Conservation (phyloP, 2,888 invertebrate genomes). For the Melangyna quadrimaculata region DNA sequence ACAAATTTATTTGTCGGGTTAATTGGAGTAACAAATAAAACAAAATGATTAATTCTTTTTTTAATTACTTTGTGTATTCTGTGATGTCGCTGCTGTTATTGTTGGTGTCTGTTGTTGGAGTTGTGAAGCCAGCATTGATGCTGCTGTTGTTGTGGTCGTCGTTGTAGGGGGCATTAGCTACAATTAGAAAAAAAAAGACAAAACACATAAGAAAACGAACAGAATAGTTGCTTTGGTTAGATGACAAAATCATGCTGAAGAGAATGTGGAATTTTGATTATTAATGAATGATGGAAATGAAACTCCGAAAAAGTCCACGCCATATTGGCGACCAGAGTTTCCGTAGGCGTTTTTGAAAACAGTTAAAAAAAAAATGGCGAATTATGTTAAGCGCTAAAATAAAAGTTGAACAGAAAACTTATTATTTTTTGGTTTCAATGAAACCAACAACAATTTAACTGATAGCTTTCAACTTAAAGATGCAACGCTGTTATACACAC, state of each 20-base stretch:
- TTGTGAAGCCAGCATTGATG: constrained; percentile 77
- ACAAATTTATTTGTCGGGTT: constrained; percentile 9
- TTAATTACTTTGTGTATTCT: constrained; percentile 70
- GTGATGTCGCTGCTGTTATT: constrained; percentile 67
- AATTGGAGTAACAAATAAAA: background rate
- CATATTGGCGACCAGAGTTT: too few species aligned
- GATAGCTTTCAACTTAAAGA: too few species aligned
- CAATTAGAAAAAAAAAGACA: constrained; percentile 38
- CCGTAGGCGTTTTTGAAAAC: too few species aligned
- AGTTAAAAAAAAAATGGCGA: too few species aligned
- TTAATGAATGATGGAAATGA: background rate
- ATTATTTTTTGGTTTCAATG: too few species aligned
- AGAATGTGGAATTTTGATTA: too few species aligned
- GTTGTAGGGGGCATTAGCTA: constrained; percentile 72
- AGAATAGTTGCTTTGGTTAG: background rate
- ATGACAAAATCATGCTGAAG: constrained; percentile 1
- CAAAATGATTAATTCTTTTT: constrained; percentile 56
- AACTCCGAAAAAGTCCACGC: too few species aligned
- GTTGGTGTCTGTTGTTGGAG: constrained; percentile 72
- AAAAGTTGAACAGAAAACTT: too few species aligned
- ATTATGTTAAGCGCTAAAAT: too few species aligned
- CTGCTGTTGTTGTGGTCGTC: constrained; percentile 73
- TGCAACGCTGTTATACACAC: too few species aligned
- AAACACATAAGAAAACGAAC: constrained; percentile 33
- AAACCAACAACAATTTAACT: too few species aligned